phyloP scores from a whole-genome alignment of 2,113 vertebrate genomes.

The Anguilla japonica region DNA sequence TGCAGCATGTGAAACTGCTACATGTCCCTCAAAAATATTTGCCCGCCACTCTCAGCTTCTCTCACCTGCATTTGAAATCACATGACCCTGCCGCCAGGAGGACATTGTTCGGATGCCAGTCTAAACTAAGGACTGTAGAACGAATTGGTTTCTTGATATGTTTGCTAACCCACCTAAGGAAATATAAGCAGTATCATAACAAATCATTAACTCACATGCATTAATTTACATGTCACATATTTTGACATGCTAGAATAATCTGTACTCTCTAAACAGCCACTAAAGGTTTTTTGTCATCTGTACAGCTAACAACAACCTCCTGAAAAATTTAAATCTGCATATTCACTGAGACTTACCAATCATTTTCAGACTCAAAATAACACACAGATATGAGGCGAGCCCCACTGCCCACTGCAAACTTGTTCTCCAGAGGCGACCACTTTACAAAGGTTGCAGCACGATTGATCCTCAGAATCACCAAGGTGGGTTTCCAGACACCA shows the following conservation, averaged over 20 bases:
- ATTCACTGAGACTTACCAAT: constrained; percentile 79
- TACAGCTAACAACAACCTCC: not conserved
- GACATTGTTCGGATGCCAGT: constrained; percentile 99
- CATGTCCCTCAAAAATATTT: not conserved
- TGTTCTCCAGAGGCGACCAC: constrained; percentile 98
- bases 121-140: constrained; percentile 95
- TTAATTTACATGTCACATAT: not conserved
- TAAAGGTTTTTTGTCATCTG: not conserved
- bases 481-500: constrained; percentile 93
- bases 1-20: not conserved
- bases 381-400: constrained; percentile 97
- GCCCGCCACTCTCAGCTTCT: constrained; percentile 15
- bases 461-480: constrained; percentile 97
- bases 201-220: not conserved
- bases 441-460: constrained; percentile 96
- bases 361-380: constrained; percentile 99
- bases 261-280: not conserved
- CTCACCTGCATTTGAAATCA: constrained; percentile 98
- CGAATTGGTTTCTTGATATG: constrained; percentile 98
- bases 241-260: not conserved
- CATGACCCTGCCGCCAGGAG: constrained; percentile 95
- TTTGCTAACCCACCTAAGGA: constrained; percentile 96
- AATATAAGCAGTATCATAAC: not conserved
- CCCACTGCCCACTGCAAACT: constrained; percentile 97
- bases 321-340: not conserved